Evolutionary conservation across 1,140 invertebrate species (phyloP).

Genomic region (Cydia fagiglandana): DNA sequence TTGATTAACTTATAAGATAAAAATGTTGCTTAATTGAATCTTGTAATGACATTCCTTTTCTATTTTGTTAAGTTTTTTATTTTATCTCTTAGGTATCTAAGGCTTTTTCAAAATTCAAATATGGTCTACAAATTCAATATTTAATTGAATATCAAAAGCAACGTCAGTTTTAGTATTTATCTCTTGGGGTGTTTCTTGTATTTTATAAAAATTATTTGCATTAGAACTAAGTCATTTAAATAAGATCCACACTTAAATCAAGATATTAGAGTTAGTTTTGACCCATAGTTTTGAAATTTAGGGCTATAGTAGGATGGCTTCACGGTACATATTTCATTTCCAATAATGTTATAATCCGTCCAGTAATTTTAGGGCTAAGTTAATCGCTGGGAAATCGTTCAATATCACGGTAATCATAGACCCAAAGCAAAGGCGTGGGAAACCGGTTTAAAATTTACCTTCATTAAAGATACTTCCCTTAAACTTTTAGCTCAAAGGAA

Average conservation of each 20-base stretch:
- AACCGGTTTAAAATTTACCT: not conserved
- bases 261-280: no score
- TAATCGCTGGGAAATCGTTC: not conserved
- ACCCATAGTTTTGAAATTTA: no score
- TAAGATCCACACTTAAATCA: no score
- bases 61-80: not conserved
- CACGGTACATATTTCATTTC: not conserved
- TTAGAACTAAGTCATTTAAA: no score
- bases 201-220: no score
- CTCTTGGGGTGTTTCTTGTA: no score
- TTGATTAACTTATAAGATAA: constrained; percentile 21
- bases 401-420: not conserved
- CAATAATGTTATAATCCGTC: not conserved
- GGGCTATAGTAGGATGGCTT: not conserved
- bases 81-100: not conserved
- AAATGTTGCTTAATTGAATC: constrained; percentile 7
- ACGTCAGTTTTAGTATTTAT: no score
- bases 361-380: not conserved
- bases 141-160: no score
- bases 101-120: not conserved
- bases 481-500: not conserved
- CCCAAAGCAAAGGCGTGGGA: not conserved
- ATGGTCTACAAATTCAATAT: not conserved
- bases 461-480: no score
- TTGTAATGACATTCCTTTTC: not conserved